These are phyloP conservation scores for Chromoteleia sp. DNA, from an alignment of 2,888 invertebrate species.

Conservation along the genomic window DNA sequence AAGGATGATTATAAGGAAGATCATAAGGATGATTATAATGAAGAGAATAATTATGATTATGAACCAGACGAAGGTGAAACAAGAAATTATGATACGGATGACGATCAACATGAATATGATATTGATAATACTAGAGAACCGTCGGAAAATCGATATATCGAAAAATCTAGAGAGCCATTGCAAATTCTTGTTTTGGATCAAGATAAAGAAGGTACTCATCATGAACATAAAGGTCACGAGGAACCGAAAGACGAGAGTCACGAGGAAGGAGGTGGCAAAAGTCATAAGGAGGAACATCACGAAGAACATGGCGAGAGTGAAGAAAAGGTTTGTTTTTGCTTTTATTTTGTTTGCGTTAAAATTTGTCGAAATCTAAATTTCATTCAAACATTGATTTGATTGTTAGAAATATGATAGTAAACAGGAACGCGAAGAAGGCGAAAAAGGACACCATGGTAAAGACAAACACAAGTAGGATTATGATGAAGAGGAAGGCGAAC, in stretches of 20 bases:
- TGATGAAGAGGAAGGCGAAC: constrained; percentile 88
- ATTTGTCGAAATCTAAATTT: neutral
- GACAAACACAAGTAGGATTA: constrained; percentile 89
- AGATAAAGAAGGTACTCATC: constrained; percentile 63
- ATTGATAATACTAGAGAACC: constrained; percentile 29
- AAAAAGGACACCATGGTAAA: constrained; percentile 89
- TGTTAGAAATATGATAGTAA: constrained; percentile 76
- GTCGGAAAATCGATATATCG: constrained; percentile 13
- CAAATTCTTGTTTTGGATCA: constrained; percentile 30
- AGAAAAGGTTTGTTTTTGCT: constrained; percentile 76
- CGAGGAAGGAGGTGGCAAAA: constrained; percentile 78
- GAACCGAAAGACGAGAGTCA: constrained; percentile 68
- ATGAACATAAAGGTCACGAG: constrained; percentile 40
- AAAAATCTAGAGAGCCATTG: constrained; percentile 2
- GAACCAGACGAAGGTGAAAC: neutral
- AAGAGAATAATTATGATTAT: constrained; percentile 18
- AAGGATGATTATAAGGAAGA: constrained; percentile 48
- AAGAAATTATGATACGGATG: neutral
- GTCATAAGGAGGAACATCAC: constrained; percentile 80
- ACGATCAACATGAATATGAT: constrained; percentile 13
- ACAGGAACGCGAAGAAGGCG: constrained; percentile 82
- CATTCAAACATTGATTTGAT: constrained; percentile 10
- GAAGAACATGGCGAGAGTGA: constrained; percentile 78
- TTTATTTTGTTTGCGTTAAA: neutral
- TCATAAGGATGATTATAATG: constrained; percentile 14